These are phyloP conservation scores for Acrocephalus arundinaceus DNA, from an alignment of 2,113 vertebrate genomes.

Conservation along the genomic window DNA sequence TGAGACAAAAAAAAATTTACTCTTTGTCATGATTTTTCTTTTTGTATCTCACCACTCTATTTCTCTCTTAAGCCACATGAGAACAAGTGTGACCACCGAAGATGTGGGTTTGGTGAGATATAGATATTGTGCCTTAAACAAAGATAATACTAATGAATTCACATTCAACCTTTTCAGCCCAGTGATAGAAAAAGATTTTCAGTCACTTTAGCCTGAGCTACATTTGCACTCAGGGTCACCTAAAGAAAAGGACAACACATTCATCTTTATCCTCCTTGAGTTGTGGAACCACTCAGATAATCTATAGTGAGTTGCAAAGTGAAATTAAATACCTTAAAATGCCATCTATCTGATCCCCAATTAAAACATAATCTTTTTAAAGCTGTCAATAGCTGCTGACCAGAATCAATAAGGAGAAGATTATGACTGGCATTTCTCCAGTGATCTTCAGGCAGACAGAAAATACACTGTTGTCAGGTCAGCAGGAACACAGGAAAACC, in stretches of 20 bases:
- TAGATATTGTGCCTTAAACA: conserved; percentile 66
- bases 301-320: conserved; percentile 67
- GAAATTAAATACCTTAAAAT: conserved; percentile 80
- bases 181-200: conserved; percentile 79
- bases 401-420: conserved; percentile 78
- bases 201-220: conserved; percentile 75
- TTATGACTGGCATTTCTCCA: conserved; percentile 78
- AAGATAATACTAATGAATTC: conserved; percentile 80
- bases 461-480: conserved; percentile 65
- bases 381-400: conserved; percentile 79
- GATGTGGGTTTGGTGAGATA: neutral
- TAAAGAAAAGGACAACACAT: conserved; percentile 81
- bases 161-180: conserved; percentile 79
- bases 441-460: conserved; percentile 63
- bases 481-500: conserved; percentile 22
- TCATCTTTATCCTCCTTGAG: conserved; percentile 78
- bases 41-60: neutral
- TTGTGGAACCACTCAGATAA: conserved; percentile 70
- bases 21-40: neutral
- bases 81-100: neutral
- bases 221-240: conserved; percentile 73
- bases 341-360: conserved; percentile 81
- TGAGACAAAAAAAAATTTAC: neutral
- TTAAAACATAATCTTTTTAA: conserved; percentile 87
- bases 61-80: neutral